Conservation (phyloP, 2,888 invertebrate genomes). For the Hetaerina titia region DNA sequence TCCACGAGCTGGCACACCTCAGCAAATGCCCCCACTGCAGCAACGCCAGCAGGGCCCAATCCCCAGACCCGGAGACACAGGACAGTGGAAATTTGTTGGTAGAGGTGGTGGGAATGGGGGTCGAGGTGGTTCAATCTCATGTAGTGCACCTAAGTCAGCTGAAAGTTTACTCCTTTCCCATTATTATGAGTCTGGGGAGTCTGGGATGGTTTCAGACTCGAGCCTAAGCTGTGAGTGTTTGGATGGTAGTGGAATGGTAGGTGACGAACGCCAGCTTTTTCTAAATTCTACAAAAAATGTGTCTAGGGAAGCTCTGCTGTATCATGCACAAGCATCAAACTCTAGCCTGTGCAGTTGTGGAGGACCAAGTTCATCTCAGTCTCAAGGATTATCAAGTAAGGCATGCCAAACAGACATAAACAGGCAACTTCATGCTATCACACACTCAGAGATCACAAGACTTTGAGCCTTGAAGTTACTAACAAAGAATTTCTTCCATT, state of each 20-base stretch:
- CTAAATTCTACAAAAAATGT: slow-evolving; percentile 57
- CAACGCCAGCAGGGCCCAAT: slow-evolving; percentile 79
- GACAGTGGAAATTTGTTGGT: slow-evolving; percentile 57
- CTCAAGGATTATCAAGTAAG: slow-evolving; percentile 59
- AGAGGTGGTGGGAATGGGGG: slow-evolving; percentile 72
- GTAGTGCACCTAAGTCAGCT: slow-evolving; percentile 84
- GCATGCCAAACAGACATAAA: slow-evolving; percentile 65
- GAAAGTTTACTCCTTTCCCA: slow-evolving; percentile 87
- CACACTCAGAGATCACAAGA: slow-evolving; percentile 61
- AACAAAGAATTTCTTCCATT: slow-evolving; percentile 57
- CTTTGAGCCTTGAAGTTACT: slow-evolving; percentile 59
- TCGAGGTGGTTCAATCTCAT: slow-evolving; percentile 80
- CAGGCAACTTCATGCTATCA: slow-evolving; percentile 58
- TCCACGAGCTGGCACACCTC: slow-evolving; percentile 76
- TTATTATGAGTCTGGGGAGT: slow-evolving; percentile 77
- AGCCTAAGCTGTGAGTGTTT: slow-evolving; percentile 87
- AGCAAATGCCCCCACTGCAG: slow-evolving; percentile 77
- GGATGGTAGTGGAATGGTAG: slow-evolving; percentile 74
- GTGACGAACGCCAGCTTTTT: slow-evolving; percentile 50
- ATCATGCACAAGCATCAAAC: slow-evolving; percentile 53
- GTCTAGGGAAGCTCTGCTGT: slow-evolving; percentile 49
- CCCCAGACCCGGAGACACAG: slow-evolving; percentile 12
- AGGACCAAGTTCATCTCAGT: slow-evolving; percentile 57
- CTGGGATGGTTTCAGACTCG: slow-evolving; percentile 80
- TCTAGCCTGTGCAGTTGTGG: slow-evolving; percentile 61